Evolutionary conservation across 2,797 vertebrate genomes (phyloP), one percentile per base, ranked within the genome.

Genomic region (Notamacropus eugenii): DNA sequence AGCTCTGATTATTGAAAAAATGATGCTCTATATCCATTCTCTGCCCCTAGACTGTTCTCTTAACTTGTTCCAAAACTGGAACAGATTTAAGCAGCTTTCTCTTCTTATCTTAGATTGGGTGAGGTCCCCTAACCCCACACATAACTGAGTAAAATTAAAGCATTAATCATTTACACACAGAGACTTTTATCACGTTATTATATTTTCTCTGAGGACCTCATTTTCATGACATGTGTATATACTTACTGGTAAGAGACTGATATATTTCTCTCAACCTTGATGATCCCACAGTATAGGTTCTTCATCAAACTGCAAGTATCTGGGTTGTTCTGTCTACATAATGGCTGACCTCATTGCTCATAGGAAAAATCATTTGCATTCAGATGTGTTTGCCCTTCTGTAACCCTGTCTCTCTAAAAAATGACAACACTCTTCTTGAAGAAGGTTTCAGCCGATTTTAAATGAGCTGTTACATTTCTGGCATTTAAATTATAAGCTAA

Each of bases 401-500:
- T 55, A 55, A 54, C 90, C 90, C 40, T 40, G 0, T 24, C n/a
- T 55, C 90, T 91, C 90, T 91, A 87, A 50, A 87, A 91, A 91
- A 91, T 91, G 50, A 55, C 90, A 91, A 91, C 54, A n/a, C 90
- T 46, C 90, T 54, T 55, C 52, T 91, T 54, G 54, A 91, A 91
- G 54, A n/a, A 90, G 52, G 46, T 54, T 91, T 55, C 29, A 91
- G 90, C 13, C 13, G 34, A 91, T 31, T 91, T 55, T 91, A 54
- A 91, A 91, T 91, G 90, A 55, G 55, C 90, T 91, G 90, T 91
- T 91, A 91, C 90, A 55, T 91, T 91, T 91, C 52, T 54, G 90
- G 90, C 54, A 91, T 91, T 91, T 91, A 91, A 91, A 91, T 91
- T 91, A 91, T 91, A 91, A 91, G 34, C 52, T 91, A 91, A 91